A percentile compares a stretch with the other conserved stretches of the same genome.
phyloP scores from a whole-genome alignment of 2,113 vertebrate species.

The Saiga tatarica region DNA sequence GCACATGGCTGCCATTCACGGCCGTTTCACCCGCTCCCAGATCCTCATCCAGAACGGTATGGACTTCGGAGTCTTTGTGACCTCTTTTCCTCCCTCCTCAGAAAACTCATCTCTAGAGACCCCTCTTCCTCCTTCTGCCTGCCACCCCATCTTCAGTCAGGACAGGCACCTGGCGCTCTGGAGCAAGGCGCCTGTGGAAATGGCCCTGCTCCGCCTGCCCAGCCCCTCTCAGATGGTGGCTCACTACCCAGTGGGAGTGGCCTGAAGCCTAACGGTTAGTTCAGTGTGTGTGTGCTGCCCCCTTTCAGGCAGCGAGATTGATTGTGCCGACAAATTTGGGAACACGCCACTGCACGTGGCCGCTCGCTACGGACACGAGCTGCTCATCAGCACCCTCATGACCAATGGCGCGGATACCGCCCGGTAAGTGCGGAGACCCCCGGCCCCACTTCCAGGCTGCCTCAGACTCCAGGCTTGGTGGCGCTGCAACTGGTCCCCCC shows the following conservation, averaged over 20 bases:
- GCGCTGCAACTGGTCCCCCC: neutral
- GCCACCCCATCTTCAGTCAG: neutral
- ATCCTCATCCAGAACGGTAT: constrained; percentile 98
- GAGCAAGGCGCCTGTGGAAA: neutral
- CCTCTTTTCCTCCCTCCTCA: neutral
- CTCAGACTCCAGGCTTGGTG: neutral
- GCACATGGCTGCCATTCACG: constrained; percentile 96
- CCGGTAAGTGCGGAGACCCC: constrained; percentile 80
- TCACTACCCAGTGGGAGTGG: neutral
- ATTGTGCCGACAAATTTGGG: constrained; percentile 92
- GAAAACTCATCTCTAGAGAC: neutral
- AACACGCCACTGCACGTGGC: constrained; percentile 96
- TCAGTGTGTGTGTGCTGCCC: neutral
- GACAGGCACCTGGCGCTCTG: neutral
- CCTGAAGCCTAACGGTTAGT: neutral
- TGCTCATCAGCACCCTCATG: constrained; percentile 96
- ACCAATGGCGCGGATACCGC: constrained; percentile 94
- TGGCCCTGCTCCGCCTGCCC: neutral
- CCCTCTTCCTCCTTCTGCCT: neutral
- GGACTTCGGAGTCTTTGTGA: neutral
- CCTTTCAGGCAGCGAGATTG: constrained; percentile 91
- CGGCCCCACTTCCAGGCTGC: neutral
- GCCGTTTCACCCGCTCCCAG: constrained; percentile 96
- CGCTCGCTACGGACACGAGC: constrained; percentile 95
- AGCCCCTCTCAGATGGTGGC: neutral